Evolutionary conservation across 2,113 vertebrate species (phyloP).

Genomic region (Passer domesticus): DNA sequence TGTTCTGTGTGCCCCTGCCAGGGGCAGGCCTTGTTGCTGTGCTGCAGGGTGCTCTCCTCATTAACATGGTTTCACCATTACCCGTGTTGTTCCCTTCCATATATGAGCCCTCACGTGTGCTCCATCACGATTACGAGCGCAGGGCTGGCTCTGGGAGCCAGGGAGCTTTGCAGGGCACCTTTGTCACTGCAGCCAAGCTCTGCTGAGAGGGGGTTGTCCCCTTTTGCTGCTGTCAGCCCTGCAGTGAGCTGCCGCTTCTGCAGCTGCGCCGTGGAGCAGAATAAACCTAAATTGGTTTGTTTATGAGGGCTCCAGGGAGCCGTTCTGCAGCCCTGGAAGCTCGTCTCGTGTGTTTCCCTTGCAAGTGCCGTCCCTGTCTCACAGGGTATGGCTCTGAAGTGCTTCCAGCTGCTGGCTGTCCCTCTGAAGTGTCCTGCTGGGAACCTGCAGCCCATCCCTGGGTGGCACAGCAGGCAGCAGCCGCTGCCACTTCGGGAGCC

Average conservation of each 20-base stretch:
- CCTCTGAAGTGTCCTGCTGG: slow-evolving; percentile 3
- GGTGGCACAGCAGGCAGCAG: not conserved
- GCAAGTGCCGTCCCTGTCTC: not conserved
- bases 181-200: not conserved
- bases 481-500: not conserved
- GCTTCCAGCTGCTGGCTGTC: slow-evolving; percentile 29
- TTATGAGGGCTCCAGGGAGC: slow-evolving; percentile 9
- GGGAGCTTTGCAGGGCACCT: not conserved
- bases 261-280: not conserved
- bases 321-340: not conserved
- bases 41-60: not conserved
- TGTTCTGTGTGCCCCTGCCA: not conserved
- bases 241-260: not conserved
- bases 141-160: not conserved
- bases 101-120: not conserved
- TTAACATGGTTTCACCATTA: accelerated
- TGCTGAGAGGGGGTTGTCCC: not conserved
- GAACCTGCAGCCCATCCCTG: not conserved
- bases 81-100: not conserved
- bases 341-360: not conserved
- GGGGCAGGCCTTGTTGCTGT: not conserved
- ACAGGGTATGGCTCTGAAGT: not conserved
- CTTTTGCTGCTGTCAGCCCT: not conserved
- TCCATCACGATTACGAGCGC: accelerated
- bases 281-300: not conserved